Evolutionary conservation across 1,140 invertebrate species (phyloP), one percentile per base, ranked within the genome.

Genomic region (Araneus ventricosus): DNA sequence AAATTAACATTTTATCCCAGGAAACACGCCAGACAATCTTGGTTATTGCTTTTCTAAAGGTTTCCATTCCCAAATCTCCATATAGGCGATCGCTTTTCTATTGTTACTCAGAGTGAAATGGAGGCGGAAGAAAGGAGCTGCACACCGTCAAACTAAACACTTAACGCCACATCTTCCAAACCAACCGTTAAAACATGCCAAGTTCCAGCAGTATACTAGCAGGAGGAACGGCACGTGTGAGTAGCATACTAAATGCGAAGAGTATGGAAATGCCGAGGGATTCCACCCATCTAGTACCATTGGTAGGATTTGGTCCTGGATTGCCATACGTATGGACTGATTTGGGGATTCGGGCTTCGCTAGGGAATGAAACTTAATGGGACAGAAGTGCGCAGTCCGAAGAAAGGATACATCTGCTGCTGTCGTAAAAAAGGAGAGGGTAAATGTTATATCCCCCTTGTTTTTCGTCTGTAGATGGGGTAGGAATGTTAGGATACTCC

Each of bases 251-350:
- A 86, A 86, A 86, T 57, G 20, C 84, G 52, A 86, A 86, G 52
- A 61, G 17, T 86, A 86, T 86, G 84, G 30, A 86, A 86, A 86
- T 86, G 45, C 59, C 86, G 24, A 70, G 86, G 86, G 86, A 88
- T 30, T 67, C 67, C 30, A 30, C 24, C 45, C 27, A 27, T 39
- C 27, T 75, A 45, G 70, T 79, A 41, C 45, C 70, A 75, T 34
- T 79, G 59, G 59, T 24, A 34, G 67, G 45, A 86, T n/a, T 41
- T 39, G 20, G n/a, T 41, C 14, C 24, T 41, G 88, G 70, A 89
- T 89, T 79, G 79, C 89, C 80, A 84, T 91, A 91, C 89, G 80
- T 84, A 91, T 91, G 41, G 57, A 57, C 79, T 91, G n/a, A 91
- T 91, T 91, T 91, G 89, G 30, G 37, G 30, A 41, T 37, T 37